Percentiles rank a stretch among this genome's conserved stretches.
phyloP scores from a whole-genome alignment of 1,140 invertebrate genomes.

The Drosophila tsacasi region DNA sequence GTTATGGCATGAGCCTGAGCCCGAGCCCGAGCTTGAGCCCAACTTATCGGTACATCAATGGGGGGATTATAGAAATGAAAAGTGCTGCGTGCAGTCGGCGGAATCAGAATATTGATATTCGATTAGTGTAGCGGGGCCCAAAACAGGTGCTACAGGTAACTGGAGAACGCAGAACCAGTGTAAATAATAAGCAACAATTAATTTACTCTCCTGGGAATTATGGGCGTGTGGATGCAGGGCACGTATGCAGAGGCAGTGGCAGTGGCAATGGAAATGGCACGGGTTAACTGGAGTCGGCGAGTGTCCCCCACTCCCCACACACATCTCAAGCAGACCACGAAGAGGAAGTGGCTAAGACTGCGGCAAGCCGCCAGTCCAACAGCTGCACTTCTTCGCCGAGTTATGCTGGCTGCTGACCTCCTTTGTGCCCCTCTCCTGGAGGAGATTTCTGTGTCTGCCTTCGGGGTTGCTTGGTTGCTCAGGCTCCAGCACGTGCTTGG shows the following conservation, averaged over 20 bases:
- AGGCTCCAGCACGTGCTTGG: conserved; percentile 58
- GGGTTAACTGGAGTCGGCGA: conserved; percentile 43
- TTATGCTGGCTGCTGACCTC: conserved; percentile 64
- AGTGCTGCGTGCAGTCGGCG: conserved; percentile 56
- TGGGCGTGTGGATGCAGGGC: conserved; percentile 43
- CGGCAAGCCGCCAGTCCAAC: conserved; percentile 72
- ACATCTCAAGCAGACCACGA: conserved; percentile 71
- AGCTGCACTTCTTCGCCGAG: conserved; percentile 51
- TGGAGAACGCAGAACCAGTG: conserved; percentile 23
- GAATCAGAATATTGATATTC: conserved; percentile 75
- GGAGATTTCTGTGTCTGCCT: conserved; percentile 62
- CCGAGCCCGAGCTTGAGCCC: conserved; percentile 5
- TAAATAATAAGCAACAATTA: conserved; percentile 79
- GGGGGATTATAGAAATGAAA: conserved; percentile 61
- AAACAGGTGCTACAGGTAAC: conserved; percentile 61
- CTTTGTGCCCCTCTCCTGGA: conserved; percentile 16
- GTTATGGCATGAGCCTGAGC: conserved; percentile 15
- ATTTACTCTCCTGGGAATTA: conserved; percentile 60
- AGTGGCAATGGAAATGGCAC: conserved; percentile 55
- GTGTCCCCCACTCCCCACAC: conserved; percentile 4
- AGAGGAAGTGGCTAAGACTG: conserved; percentile 83
- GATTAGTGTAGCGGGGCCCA: conserved; percentile 56
- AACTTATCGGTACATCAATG: conserved; percentile 51
- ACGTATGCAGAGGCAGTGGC: conserved; percentile 19
- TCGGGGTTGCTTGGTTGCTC: conserved; percentile 4